These are phyloP conservation scores for Magallana gigas DNA, from an alignment of 1,140 invertebrate genomes.

Conservation along the genomic window DNA sequence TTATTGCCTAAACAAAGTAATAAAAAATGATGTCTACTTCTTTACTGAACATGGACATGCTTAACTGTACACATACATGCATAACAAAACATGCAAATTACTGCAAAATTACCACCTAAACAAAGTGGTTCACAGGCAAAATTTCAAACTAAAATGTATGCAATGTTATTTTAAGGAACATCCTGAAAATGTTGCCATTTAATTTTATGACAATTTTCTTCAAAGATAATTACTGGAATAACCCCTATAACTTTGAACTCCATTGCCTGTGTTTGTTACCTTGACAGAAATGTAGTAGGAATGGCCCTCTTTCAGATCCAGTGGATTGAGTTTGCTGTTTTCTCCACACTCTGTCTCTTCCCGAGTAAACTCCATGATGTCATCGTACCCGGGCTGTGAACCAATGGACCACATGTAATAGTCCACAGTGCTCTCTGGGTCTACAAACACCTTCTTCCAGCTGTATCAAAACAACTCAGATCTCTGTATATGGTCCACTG, in stretches of 20 bases:
- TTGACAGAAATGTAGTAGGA: constrained; percentile 64
- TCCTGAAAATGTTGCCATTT: no score
- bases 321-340: background rate
- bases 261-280: constrained; percentile 40
- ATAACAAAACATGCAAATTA: background rate
- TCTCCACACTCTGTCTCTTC: constrained; percentile 45
- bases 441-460: constrained; percentile 61
- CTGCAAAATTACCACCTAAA: no score
- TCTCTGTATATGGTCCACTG: no score
- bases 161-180: no score
- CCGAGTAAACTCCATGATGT: constrained; percentile 50
- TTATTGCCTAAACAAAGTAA: constrained; percentile 33
- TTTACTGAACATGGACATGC: background rate
- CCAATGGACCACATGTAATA: constrained; percentile 58
- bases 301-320: constrained; percentile 56
- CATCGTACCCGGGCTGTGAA: constrained; percentile 59
- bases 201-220: no score
- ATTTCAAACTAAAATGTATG: no score
- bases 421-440: constrained; percentile 57
- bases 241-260: no score
- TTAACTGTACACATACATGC: background rate
- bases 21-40: background rate
- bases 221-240: no score
- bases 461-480: constrained; percentile 33
- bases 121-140: no score